A percentile compares a stretch with the other conserved stretches of the same genome.
Evolutionary conservation across 2,888 invertebrate genomes (phyloP).

Genomic region (Cheiracanthium punctorium): DNA sequence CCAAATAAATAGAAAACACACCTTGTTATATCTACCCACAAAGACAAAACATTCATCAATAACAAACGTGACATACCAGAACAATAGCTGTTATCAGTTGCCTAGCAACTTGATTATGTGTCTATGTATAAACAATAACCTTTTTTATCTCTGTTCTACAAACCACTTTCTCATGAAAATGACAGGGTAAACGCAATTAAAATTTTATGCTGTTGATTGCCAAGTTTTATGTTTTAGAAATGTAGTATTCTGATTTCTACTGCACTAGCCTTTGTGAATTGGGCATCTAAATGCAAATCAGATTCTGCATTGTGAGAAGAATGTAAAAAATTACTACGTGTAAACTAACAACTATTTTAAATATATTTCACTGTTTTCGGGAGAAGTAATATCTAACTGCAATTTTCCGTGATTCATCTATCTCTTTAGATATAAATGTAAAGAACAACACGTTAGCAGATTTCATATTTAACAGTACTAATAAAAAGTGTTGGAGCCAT

Average conservation of each 20-base stretch:
- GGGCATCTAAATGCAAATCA: too few relatives aligned
- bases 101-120: constrained; percentile 1
- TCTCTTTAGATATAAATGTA: too few relatives aligned
- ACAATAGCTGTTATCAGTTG: constrained; percentile 6
- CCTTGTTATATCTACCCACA: constrained; percentile 6
- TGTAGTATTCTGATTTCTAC: not conserved
- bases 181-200: not conserved
- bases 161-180: not conserved
- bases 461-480: too few relatives aligned
- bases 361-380: too few relatives aligned
- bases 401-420: too few relatives aligned
- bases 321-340: too few relatives aligned
- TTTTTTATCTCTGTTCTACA: not conserved
- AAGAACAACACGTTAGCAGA: too few relatives aligned
- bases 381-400: too few relatives aligned
- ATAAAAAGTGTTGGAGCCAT: too few relatives aligned
- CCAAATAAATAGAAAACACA: not conserved
- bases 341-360: too few relatives aligned
- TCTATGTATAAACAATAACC: not conserved
- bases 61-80: constrained; percentile 15
- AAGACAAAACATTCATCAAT: constrained; percentile 13
- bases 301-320: too few relatives aligned
- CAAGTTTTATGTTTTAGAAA: not conserved
- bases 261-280: too few relatives aligned
- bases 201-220: not conserved